phyloP scores from a whole-genome alignment of 2,888 invertebrate species.

The Fragum sueziense region DNA sequence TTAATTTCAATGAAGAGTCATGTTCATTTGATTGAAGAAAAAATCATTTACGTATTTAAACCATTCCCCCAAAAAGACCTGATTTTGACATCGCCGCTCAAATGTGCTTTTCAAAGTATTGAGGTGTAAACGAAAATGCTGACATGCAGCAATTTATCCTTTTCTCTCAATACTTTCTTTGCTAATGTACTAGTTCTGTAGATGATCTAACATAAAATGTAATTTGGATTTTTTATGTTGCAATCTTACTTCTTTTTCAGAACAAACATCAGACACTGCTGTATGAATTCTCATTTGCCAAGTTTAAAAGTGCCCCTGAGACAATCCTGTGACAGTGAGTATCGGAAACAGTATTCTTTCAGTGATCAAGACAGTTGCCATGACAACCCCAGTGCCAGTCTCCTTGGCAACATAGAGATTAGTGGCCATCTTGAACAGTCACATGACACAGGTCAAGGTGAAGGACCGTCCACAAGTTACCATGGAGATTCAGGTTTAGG shows the following conservation, averaged over 20 bases:
- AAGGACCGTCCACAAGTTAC: neutral
- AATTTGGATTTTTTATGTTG: too few relatives aligned
- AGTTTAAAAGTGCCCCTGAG: constrained; percentile 11
- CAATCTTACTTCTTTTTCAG: neutral
- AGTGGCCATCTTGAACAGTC: neutral
- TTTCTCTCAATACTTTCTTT: too few relatives aligned
- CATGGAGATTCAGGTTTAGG: neutral
- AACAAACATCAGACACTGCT: neutral
- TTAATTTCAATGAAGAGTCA: too few relatives aligned
- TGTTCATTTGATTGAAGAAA: too few relatives aligned
- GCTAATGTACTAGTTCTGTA: too few relatives aligned
- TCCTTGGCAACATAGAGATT: neutral
- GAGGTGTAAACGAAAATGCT: too few relatives aligned
- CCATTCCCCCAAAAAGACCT: too few relatives aligned
- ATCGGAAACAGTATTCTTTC: neutral
- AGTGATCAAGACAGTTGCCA: neutral
- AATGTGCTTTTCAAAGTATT: too few relatives aligned
- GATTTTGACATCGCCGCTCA: too few relatives aligned
- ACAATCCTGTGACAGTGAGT: constrained; percentile 12
- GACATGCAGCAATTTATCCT: too few relatives aligned
- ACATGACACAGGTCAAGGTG: neutral
- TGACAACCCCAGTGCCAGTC: neutral
- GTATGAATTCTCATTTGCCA: constrained; percentile 8
- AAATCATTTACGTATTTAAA: too few relatives aligned
- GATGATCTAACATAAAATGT: too few relatives aligned